phyloP scores from a whole-genome alignment of 2,113 vertebrate species.

The Neolamprologus modestus region DNA sequence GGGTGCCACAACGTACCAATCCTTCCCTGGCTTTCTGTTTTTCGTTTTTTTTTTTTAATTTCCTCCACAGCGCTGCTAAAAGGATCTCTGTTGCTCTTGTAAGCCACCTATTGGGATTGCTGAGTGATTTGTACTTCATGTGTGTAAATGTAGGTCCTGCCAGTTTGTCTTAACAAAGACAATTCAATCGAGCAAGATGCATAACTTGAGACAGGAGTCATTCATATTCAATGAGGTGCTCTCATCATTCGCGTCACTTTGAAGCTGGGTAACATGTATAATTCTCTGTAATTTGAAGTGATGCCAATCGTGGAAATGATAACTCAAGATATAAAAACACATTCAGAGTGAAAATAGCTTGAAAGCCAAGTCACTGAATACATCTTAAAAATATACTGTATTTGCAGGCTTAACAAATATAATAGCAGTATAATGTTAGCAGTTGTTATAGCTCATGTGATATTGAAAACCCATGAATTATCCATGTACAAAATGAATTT shows the following conservation, averaged over 20 bases:
- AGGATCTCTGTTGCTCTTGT: slow-evolving; percentile 1
- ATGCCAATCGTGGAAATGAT: slow-evolving; percentile 41
- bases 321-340: slow-evolving; percentile 18
- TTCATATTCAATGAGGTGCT: slow-evolving; percentile 55
- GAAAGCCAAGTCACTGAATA: background rate
- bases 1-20: slow-evolving; percentile 35
- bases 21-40: background rate
- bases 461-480: background rate
- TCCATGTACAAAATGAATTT: background rate
- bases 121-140: slow-evolving; percentile 37
- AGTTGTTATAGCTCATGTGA: background rate
- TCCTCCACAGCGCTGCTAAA: background rate
- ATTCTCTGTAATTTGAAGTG: slow-evolving; percentile 59
- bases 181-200: slow-evolving; percentile 24
- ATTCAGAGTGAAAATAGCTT: background rate
- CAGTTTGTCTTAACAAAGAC: slow-evolving; percentile 53
- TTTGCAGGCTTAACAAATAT: background rate
- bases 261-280: slow-evolving; percentile 58
- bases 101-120: slow-evolving; percentile 14
- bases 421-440: background rate
- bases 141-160: slow-evolving; percentile 41
- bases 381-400: background rate
- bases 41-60: background rate
- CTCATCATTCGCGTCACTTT: slow-evolving; percentile 55
- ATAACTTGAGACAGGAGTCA: slow-evolving; percentile 22